Evolutionary conservation across 1,140 invertebrate species (phyloP).

Genomic region (Hylyphantes graminicola): DNA sequence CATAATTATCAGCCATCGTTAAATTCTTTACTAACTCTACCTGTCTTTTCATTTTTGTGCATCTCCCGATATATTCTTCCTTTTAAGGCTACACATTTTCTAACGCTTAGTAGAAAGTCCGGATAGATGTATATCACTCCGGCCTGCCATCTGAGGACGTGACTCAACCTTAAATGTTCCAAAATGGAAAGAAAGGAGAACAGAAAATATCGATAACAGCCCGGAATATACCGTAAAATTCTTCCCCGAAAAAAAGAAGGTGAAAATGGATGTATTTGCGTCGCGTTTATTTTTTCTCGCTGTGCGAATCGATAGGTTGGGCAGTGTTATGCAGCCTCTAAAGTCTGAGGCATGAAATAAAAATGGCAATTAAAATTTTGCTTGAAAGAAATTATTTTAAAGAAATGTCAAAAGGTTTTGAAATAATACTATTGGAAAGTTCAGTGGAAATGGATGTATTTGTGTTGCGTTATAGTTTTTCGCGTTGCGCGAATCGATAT

Average conservation of each 20-base stretch:
- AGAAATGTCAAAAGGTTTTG: too few relatives aligned
- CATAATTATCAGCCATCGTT: too few relatives aligned
- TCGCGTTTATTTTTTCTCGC: not conserved
- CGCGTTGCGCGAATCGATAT: too few relatives aligned
- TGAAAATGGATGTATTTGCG: not conserved
- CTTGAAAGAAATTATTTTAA: too few relatives aligned
- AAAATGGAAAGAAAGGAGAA: slow-evolving; percentile 17
- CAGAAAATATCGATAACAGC: slow-evolving; percentile 39
- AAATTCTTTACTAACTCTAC: too few relatives aligned
- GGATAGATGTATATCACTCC: slow-evolving; percentile 34
- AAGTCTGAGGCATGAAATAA: too few relatives aligned
- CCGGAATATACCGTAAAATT: slow-evolving; percentile 19
- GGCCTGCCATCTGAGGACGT: slow-evolving; percentile 35
- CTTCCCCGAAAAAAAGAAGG: slow-evolving; percentile 2
- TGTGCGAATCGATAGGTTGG: not conserved
- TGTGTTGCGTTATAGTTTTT: too few relatives aligned
- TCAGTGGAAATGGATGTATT: too few relatives aligned
- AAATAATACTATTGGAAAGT: too few relatives aligned
- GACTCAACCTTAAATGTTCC: slow-evolving; percentile 51
- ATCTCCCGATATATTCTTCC: too few relatives aligned
- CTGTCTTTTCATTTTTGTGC: too few relatives aligned
- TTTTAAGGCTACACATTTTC: not conserved
- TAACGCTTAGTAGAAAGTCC: not conserved
- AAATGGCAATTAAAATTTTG: too few relatives aligned
- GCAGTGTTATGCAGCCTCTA: not conserved